Evolutionary conservation across 2,797 vertebrate species (phyloP).

Genomic region (Caiman crocodilus): DNA sequence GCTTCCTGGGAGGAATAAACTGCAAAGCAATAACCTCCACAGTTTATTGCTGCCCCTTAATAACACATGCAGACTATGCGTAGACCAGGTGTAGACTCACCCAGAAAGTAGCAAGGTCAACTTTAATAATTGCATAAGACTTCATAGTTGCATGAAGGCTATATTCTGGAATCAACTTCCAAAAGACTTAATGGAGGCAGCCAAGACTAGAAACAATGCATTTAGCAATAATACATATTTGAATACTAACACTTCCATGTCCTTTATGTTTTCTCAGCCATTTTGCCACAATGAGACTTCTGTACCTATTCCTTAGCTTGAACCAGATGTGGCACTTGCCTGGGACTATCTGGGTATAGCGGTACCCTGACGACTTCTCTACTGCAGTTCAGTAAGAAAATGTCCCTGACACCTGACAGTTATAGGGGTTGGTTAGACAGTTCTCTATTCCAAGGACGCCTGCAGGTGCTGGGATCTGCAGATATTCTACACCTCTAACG

Average conservation of each 20-base stretch:
- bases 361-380: background rate
- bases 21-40: no score
- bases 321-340: background rate
- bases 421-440: background rate
- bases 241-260: background rate
- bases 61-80: no score
- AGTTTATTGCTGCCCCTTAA: no score
- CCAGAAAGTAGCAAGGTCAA: background rate
- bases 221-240: background rate
- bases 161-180: background rate
- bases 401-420: background rate
- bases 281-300: background rate
- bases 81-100: no score
- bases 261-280: background rate
- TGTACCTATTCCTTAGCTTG: background rate
- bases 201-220: background rate
- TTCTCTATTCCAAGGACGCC: background rate
- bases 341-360: background rate
- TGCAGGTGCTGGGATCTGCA: background rate
- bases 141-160: background rate
- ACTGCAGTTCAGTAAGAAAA: background rate
- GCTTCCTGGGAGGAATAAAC: no score
- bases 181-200: background rate
- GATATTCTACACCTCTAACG: background rate
- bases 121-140: background rate